Conservation (phyloP, 2,797 vertebrate genomes). For the Alectoris magna region DNA sequence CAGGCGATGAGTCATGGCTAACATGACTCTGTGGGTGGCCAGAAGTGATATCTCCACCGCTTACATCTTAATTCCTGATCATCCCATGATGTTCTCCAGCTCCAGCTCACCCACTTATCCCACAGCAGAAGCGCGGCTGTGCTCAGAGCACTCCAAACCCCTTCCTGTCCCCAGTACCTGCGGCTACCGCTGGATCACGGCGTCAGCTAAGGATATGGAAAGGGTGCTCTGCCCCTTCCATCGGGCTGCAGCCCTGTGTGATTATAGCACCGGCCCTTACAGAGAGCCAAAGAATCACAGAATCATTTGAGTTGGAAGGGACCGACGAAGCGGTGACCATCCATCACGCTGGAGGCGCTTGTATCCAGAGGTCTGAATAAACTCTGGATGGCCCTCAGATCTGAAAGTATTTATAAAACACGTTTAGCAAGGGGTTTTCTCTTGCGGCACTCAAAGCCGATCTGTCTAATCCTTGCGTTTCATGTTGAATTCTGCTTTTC, state of each 20-base stretch:
- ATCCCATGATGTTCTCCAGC: constrained; percentile 64
- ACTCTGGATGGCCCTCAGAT: not conserved
- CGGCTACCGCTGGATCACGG: accelerated
- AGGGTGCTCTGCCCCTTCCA: not conserved
- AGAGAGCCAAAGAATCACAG: not conserved
- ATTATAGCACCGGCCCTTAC: not conserved
- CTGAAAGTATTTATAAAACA: constrained; percentile 1
- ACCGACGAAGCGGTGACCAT: not conserved
- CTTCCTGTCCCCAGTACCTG: not conserved
- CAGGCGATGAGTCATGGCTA: constrained; percentile 63
- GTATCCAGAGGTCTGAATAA: not conserved
- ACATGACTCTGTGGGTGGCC: constrained; percentile 70
- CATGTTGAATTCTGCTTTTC: not conserved
- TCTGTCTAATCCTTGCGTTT: not conserved
- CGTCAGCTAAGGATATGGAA: accelerated
- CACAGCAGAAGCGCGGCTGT: not conserved
- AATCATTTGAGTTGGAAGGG: no score
- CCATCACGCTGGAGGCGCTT: not conserved
- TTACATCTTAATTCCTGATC: constrained; percentile 60
- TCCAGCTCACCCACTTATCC: not conserved
- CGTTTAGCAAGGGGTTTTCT: constrained; percentile 1
- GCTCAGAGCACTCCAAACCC: not conserved
- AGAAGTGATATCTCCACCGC: constrained; percentile 57
- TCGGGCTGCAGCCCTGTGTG: not conserved
- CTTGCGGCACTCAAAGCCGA: not conserved